phyloP scores from a whole-genome alignment of 2,888 invertebrate species.

The Meiosimyza platycephala region DNA sequence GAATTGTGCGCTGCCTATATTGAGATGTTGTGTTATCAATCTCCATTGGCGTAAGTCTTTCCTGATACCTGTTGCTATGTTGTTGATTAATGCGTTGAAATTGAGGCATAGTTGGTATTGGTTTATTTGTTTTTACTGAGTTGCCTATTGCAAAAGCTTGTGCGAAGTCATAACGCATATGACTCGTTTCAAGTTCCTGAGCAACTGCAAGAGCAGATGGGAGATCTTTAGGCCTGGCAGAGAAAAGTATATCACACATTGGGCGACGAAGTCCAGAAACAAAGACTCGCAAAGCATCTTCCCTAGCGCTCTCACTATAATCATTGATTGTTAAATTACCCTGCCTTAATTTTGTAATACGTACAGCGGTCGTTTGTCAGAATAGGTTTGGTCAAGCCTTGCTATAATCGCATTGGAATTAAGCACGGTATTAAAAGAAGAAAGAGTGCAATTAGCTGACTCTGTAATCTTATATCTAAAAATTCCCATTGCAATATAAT shows the following conservation, averaged over 20 bases:
- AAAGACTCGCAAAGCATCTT: background rate
- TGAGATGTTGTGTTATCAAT: too few species aligned
- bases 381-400: slow-evolving; percentile 35
- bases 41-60: too few species aligned
- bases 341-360: slow-evolving; percentile 42
- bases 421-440: slow-evolving; percentile 32
- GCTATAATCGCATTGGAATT: slow-evolving; percentile 37
- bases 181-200: slow-evolving; percentile 7
- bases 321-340: slow-evolving; percentile 34
- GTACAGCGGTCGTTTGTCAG: slow-evolving; percentile 37
- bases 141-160: background rate
- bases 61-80: too few species aligned
- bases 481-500: slow-evolving; percentile 33
- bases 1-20: too few species aligned
- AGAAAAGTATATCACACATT: background rate
- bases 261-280: background rate
- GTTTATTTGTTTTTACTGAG: background rate
- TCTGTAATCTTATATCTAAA: slow-evolving; percentile 35
- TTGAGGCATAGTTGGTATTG: too few species aligned
- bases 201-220: too few species aligned
- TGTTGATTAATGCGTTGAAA: too few species aligned
- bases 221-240: background rate
- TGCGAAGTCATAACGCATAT: slow-evolving; percentile 1
- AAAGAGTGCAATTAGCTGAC: slow-evolving; percentile 28
- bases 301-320: slow-evolving; percentile 17